Conservation (phyloP, 2,888 invertebrate species). For the Chrysodeixis includens region DNA sequence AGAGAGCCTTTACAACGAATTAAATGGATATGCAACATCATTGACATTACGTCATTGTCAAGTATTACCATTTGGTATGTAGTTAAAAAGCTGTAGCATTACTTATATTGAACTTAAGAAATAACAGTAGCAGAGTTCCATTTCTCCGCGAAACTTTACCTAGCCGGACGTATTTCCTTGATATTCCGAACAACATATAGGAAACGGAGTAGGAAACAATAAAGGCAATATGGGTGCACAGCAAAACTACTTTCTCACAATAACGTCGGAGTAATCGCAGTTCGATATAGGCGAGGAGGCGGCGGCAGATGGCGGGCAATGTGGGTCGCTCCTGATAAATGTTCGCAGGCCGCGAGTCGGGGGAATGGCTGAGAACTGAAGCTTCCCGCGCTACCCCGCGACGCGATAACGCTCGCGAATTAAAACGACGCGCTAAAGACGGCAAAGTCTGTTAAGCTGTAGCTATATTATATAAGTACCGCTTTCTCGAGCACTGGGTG, state of each 20-base stretch:
- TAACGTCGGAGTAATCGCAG: slow-evolving; percentile 63
- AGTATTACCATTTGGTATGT: too few relatives aligned
- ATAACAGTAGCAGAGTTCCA: neutral
- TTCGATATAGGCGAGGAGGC: slow-evolving; percentile 57
- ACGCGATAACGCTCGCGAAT: slow-evolving; percentile 73
- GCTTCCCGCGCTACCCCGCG: slow-evolving; percentile 59
- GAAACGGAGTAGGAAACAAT: slow-evolving; percentile 57
- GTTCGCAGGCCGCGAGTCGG: slow-evolving; percentile 70
- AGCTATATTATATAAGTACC: slow-evolving; percentile 18
- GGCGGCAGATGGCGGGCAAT: slow-evolving; percentile 79
- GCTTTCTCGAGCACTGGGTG: slow-evolving; percentile 25
- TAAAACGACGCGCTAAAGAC: slow-evolving; percentile 66
- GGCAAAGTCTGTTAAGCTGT: slow-evolving; percentile 57
- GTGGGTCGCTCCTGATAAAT: slow-evolving; percentile 85
- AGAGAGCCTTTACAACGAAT: neutral
- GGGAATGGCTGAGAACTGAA: slow-evolving; percentile 74
- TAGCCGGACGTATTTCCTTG: slow-evolving; percentile 7
- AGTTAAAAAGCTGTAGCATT: neutral
- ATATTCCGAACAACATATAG: slow-evolving; percentile 45
- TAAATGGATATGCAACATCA: neutral
- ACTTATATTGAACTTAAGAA: neutral
- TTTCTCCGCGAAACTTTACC: neutral
- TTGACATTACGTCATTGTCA: too few relatives aligned
- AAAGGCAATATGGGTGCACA: slow-evolving; percentile 60
- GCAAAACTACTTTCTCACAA: slow-evolving; percentile 68